Percentiles rank a stretch among this genome's conserved stretches.
Conservation (phyloP, 2,888 invertebrate genomes). For the Anoplius nigerrimus region DNA sequence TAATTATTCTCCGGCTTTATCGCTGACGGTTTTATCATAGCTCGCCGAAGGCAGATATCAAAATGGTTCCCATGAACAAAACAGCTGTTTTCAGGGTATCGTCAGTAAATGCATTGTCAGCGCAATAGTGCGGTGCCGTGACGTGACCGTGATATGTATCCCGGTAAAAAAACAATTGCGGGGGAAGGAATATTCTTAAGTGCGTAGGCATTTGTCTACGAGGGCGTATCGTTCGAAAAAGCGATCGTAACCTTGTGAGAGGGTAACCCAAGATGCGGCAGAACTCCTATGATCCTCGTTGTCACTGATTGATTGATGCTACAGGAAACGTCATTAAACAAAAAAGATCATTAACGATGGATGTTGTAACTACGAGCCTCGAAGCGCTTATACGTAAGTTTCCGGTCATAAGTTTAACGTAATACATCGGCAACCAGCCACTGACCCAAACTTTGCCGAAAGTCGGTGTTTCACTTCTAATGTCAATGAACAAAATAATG, state of each 20-base stretch:
- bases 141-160: slow-evolving; percentile 1
- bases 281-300: background rate
- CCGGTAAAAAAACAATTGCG: background rate
- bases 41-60: background rate
- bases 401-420: too few relatives aligned
- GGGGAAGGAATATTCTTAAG: background rate
- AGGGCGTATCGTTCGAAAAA: background rate
- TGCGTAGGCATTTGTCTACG: background rate
- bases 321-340: background rate
- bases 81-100: slow-evolving; percentile 22
- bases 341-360: slow-evolving; percentile 75
- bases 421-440: too few relatives aligned
- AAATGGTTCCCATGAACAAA: slow-evolving; percentile 15
- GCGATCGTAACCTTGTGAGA: background rate
- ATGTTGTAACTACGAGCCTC: slow-evolving; percentile 82
- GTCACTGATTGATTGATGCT: slow-evolving; percentile 1
- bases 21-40: too few relatives aligned
- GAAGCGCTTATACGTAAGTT: slow-evolving; percentile 85
- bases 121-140: background rate
- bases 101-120: background rate
- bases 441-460: too few relatives aligned
- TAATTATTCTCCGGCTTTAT: too few relatives aligned
- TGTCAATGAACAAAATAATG: background rate
- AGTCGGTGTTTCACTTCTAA: background rate
- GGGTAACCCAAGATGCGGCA: slow-evolving; percentile 3